phyloP scores from a whole-genome alignment of 2,113 vertebrate species.

The Clarias batrachus region DNA sequence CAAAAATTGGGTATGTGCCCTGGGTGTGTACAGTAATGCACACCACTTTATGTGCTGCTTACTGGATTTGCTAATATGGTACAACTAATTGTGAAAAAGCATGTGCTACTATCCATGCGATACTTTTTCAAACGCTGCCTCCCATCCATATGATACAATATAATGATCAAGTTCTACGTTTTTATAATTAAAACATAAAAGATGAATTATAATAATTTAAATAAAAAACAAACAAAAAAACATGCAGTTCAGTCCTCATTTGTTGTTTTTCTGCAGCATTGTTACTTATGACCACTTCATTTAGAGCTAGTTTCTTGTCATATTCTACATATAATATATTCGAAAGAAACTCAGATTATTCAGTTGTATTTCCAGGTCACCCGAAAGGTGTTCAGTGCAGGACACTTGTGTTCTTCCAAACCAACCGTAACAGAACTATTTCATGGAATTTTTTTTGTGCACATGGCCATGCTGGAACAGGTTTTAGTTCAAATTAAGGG shows the following conservation, averaged over 20 bases:
- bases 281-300: background rate
- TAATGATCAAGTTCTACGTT: constrained; percentile 48
- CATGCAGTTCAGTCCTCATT: background rate
- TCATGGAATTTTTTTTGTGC: background rate
- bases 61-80: background rate
- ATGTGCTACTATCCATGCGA: background rate
- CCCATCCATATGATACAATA: background rate
- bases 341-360: background rate
- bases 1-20: background rate
- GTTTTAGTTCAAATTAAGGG: background rate
- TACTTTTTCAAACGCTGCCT: constrained; percentile 1
- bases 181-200: constrained; percentile 61
- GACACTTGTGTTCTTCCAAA: background rate
- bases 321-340: background rate
- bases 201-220: background rate
- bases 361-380: background rate
- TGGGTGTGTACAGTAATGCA: constrained; percentile 11
- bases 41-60: background rate
- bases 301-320: background rate
- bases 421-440: background rate
- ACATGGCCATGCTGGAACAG: background rate
- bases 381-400: background rate
- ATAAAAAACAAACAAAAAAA: background rate
- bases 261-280: background rate
- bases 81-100: background rate